Percentiles rank a stretch among this genome's conserved stretches.
Conservation (phyloP, 1,140 invertebrate genomes). For the Orius insidiosus region DNA sequence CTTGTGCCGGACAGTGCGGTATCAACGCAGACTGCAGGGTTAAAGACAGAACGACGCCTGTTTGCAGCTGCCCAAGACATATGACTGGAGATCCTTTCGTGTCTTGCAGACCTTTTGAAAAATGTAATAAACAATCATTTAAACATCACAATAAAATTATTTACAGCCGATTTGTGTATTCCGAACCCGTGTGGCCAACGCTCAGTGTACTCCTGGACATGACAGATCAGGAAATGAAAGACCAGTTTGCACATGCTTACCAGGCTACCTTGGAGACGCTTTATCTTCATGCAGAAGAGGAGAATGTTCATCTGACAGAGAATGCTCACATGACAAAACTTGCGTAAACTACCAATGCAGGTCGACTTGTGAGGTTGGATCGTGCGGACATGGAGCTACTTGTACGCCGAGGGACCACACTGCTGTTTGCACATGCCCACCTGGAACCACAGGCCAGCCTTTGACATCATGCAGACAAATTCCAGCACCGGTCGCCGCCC, state of each 20-base stretch:
- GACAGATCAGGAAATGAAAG: conserved; percentile 62
- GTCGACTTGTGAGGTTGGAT: conserved; percentile 51
- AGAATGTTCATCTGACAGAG: conserved; percentile 52
- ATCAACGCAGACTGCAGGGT: conserved; percentile 63
- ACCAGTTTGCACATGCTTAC: conserved; percentile 62
- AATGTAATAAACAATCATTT: conserved; percentile 34
- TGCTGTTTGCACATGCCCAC: conserved; percentile 67
- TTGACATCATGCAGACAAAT: conserved; percentile 32
- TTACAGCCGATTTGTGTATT: conserved; percentile 54
- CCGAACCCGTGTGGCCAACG: conserved; percentile 75
- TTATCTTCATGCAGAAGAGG: conserved; percentile 49
- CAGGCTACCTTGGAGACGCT: conserved; percentile 66
- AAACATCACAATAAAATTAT: neutral
- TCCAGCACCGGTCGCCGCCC: conserved; percentile 12
- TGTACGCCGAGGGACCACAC: conserved; percentile 50
- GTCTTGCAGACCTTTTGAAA: conserved; percentile 59
- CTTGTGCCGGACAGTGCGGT: conserved; percentile 63
- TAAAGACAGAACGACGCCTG: conserved; percentile 48
- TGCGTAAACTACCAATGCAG: conserved; percentile 25
- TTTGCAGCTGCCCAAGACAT: conserved; percentile 69
- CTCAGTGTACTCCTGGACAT: conserved; percentile 62
- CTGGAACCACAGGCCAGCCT: conserved; percentile 68
- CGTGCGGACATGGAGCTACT: conserved; percentile 52
- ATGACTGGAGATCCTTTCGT: conserved; percentile 76
- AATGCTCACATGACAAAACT: conserved; percentile 27